Evolutionary conservation across 2,797 vertebrate species (phyloP).

Genomic region (Hydrolagus colliei): DNA sequence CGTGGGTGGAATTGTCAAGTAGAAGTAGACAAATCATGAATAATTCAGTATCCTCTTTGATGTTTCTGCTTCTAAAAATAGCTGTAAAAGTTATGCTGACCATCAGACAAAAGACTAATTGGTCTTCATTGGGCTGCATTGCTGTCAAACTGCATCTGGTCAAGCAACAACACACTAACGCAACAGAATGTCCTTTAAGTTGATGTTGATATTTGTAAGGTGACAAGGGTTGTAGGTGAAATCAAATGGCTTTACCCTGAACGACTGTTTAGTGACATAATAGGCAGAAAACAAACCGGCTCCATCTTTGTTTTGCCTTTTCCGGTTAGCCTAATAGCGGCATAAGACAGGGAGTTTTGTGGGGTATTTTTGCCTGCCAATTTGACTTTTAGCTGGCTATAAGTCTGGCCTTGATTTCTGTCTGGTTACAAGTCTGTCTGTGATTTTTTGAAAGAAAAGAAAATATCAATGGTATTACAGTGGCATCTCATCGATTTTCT

Average conservation of each 20-base stretch:
- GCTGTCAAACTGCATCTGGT: neutral
- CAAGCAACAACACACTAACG: neutral
- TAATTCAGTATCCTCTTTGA: neutral
- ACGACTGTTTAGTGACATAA: neutral
- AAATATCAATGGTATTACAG: neutral
- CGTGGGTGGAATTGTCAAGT: conserved; percentile 15
- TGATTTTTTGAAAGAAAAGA: conserved; percentile 18
- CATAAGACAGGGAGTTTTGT: neutral
- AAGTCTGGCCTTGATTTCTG: neutral
- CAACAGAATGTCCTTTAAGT: neutral
- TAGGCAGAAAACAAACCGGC: neutral
- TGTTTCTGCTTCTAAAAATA: conserved; percentile 5
- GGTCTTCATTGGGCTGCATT: neutral
- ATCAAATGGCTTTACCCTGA: neutral
- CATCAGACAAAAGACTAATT: conserved; percentile 14
- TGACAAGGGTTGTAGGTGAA: neutral
- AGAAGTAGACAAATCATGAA: neutral
- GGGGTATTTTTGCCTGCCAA: neutral
- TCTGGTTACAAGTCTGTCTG: neutral
- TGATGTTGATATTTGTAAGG: neutral
- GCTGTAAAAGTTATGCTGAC: neutral
- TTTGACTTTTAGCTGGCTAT: neutral
- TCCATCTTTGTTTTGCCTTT: neutral
- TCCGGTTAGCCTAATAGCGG: neutral
- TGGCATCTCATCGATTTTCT: neutral